phyloP scores from a whole-genome alignment of 2,888 invertebrate genomes.

The Uloborus plumipes region DNA sequence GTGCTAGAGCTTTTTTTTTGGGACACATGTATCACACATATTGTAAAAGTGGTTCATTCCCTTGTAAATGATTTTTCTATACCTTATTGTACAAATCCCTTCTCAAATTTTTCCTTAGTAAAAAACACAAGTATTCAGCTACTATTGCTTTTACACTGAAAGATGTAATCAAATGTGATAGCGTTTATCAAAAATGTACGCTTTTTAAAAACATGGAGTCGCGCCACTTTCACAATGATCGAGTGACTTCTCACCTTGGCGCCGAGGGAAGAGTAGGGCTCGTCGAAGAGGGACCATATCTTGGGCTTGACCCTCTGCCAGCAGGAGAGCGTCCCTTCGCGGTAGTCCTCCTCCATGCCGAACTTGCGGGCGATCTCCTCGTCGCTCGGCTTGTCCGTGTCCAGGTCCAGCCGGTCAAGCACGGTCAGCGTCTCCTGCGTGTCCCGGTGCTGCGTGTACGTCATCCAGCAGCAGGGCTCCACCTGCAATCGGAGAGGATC shows the following conservation, averaged over 20 bases:
- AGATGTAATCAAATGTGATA: too few relatives aligned
- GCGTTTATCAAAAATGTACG: too few relatives aligned
- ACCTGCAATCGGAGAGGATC: conserved; percentile 74
- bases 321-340: conserved; percentile 89
- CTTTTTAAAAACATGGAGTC: too few relatives aligned
- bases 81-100: too few relatives aligned
- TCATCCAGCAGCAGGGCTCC: conserved; percentile 99
- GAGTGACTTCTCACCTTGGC: conserved; percentile 67
- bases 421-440: conserved; percentile 99
- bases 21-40: too few relatives aligned
- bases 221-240: too few relatives aligned
- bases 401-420: conserved; percentile 95
- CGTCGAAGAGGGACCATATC: conserved; percentile 99
- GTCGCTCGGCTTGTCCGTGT: conserved; percentile 95
- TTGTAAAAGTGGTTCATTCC: too few relatives aligned
- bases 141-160: too few relatives aligned
- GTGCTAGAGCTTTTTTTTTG: too few relatives aligned
- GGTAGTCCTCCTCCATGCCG: conserved; percentile 94
- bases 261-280: conserved; percentile 92
- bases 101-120: too few relatives aligned
- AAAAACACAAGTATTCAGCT: too few relatives aligned
- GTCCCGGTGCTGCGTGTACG: conserved; percentile 94
- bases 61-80: too few relatives aligned
- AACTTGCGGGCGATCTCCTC: conserved; percentile 98
- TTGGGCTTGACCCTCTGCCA: conserved; percentile 98